These are phyloP conservation scores for Alviniconcha strummeri DNA, from an alignment of 2,888 invertebrate genomes.

Conservation along the genomic window DNA sequence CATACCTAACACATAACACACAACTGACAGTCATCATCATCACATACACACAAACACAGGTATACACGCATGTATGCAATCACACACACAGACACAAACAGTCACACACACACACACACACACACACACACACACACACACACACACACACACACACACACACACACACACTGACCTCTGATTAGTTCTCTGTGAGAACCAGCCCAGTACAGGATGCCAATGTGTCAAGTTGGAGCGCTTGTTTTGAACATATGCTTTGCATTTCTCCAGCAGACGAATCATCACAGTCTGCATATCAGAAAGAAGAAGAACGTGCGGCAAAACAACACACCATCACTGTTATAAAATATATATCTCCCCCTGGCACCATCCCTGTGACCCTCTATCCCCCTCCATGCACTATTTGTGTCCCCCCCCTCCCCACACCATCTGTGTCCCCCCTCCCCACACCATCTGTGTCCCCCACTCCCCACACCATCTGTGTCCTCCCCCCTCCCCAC, in stretches of 20 bases:
- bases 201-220: constrained; percentile 98
- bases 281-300: constrained; percentile 82
- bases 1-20: no score
- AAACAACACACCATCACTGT: neutral
- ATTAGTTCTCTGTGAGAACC: constrained; percentile 80
- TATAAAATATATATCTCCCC: neutral
- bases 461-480: no score
- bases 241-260: constrained; percentile 92
- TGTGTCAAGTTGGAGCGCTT: constrained; percentile 92
- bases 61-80: no score
- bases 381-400: no score
- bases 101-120: neutral
- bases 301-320: neutral
- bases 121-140: constrained; percentile 8
- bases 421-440: no score
- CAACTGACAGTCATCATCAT: no score
- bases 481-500: no score
- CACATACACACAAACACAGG: no score
- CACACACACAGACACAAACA: no score
- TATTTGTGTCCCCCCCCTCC: no score
- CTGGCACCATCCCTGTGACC: no score
- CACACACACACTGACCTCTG: constrained; percentile 56
- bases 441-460: no score
- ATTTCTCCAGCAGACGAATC: constrained; percentile 89
- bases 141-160: neutral